Evolutionary conservation across 2,113 vertebrate species (phyloP), one percentile per base, ranked within the genome.

Genomic region (Todiramphus saurophagus): DNA sequence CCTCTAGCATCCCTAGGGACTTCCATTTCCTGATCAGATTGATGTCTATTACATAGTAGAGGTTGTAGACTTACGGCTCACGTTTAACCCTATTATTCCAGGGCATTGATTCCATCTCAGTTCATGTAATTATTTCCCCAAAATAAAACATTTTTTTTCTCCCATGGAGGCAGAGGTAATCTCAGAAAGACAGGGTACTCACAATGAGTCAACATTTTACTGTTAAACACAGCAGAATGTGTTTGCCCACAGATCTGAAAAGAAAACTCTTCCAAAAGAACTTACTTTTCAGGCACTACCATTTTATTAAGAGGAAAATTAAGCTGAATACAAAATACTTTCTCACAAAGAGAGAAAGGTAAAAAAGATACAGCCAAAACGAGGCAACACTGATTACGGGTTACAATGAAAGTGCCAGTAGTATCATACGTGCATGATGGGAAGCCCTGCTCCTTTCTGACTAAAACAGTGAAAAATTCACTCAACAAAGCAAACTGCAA

Each of bases 301-400:
- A 95, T 96, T 97, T 97, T 97, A 97, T 97, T 97, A 97, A 92
- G 59, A 97, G 92, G 93, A 97, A 96, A 93, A 70, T 94, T 90
- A 97, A 87, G 91, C 87, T 73, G 79, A 87, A 90, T 97, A 97
- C 97, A 97, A 97, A 97, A 96, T 66, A 51, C 96, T 96, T 96
- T 78, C 97, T 97, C 96, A 92, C 92, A 96, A 92, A 96, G 93
- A 96, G 94, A 96, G 91, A 96, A 96, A 96, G 94, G 79, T 96
- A 97, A 74, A 96, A 96, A 97, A 96, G 85, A 91, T 96, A 97
- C 96, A 97, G 93, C 96, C 95, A 97, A 95, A 95, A 95, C 0
- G 58, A 97, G 96, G 96, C 95, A 96, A 97, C 89, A 94, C 95
- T 87, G 89, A 93, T 96, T 84, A 89, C 4, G 44, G 53, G 80